Conservation (phyloP, 1,140 invertebrate genomes). For the Pseudomyrmex pallidus region DNA sequence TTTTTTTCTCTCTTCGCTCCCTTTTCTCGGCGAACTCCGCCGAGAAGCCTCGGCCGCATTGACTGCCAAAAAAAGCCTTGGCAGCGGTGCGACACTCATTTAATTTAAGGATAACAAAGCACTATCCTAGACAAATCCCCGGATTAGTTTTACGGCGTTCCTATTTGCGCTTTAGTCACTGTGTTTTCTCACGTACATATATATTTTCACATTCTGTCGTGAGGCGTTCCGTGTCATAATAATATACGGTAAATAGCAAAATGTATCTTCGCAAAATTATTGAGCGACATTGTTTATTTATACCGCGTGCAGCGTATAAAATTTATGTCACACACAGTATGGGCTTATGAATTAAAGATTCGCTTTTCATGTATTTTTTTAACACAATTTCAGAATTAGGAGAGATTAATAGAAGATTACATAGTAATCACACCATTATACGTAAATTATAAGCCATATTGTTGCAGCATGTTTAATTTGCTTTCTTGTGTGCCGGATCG, state of each 20-base stretch:
- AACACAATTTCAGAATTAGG: background rate
- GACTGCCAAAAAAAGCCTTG: constrained; percentile 69
- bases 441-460: background rate
- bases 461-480: background rate
- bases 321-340: background rate
- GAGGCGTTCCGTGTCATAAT: background rate
- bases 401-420: background rate
- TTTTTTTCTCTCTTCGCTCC: constrained; percentile 36
- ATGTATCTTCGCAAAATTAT: background rate
- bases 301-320: background rate
- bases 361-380: background rate
- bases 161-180: constrained; percentile 48
- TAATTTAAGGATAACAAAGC: constrained; percentile 64
- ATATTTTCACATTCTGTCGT: background rate
- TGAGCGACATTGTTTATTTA: background rate
- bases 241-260: constrained; percentile 22
- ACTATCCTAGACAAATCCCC: constrained; percentile 39
- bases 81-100: constrained; percentile 68
- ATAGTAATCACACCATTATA: background rate
- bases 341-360: constrained; percentile 10
- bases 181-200: constrained; percentile 12
- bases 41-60: constrained; percentile 63
- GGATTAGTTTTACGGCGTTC: constrained; percentile 31
- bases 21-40: constrained; percentile 52
- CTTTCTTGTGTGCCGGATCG: background rate